A percentile compares a stretch with the other conserved stretches of the same genome.
phyloP scores from a whole-genome alignment of 2,797 vertebrate genomes.

The Acridotheres tristis region DNA sequence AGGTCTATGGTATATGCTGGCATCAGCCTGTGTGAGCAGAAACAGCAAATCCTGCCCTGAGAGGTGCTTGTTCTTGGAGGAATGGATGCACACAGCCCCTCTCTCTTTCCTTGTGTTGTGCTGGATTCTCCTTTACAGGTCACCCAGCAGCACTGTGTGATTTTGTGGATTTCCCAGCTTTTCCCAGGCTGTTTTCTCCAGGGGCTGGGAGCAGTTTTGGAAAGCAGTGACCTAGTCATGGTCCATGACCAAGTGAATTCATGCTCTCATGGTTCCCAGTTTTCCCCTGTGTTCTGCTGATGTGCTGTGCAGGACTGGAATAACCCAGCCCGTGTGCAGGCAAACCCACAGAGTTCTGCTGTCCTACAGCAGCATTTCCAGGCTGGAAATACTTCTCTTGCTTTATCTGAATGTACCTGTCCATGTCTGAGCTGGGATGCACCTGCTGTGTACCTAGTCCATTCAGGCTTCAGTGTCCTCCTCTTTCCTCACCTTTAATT shows the following conservation, averaged over 20 bases:
- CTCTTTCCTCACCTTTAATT: background rate
- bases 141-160: background rate
- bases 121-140: background rate
- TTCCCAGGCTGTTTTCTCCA: background rate
- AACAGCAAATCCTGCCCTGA: background rate
- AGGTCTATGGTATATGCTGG: background rate
- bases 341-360: background rate
- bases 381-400: background rate
- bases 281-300: background rate
- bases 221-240: background rate
- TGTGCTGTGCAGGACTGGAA: background rate
- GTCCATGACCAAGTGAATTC: background rate
- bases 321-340: background rate
- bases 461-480: no score
- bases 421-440: rapidly evolving
- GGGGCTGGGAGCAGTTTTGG: background rate
- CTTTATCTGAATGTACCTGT: background rate
- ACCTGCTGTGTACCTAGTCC: background rate
- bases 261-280: background rate
- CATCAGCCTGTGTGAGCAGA: background rate
- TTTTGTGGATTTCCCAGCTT: background rate
- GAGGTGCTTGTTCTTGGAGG: background rate
- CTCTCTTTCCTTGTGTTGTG: rapidly evolving
- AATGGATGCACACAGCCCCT: background rate
- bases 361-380: rapidly evolving